These are phyloP conservation scores for Leptobrachium ailaonicum DNA, from an alignment of 2,113 vertebrate genomes.

Conservation along the genomic window DNA sequence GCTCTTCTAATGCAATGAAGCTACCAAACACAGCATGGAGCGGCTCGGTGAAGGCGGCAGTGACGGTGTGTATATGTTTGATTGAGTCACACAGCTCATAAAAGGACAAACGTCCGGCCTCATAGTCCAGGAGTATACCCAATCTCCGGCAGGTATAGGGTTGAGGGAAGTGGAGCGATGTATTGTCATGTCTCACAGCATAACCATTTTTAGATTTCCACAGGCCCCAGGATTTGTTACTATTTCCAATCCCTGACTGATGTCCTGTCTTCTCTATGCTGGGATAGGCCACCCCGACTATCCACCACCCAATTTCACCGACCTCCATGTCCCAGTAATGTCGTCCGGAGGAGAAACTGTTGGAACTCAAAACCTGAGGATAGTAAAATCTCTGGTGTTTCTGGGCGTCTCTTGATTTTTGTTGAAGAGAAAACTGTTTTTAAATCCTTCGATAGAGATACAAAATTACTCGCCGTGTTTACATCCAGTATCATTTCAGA, in stretches of 20 bases:
- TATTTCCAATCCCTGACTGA: conserved; percentile 1
- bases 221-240: conserved; percentile 12
- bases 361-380: not conserved
- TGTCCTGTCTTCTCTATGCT: not conserved
- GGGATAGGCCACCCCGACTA: conserved; percentile 5
- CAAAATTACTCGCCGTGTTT: conserved; percentile 3
- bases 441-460: not conserved
- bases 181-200: not conserved
- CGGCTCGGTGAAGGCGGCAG: conserved; percentile 16
- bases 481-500: not conserved
- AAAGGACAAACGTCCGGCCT: conserved; percentile 2
- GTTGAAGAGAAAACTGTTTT: not conserved
- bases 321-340: conserved; percentile 9
- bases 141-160: not conserved
- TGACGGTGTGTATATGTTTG: conserved; percentile 11
- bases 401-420: not conserved
- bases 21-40: conserved; percentile 3
- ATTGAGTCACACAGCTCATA: not conserved
- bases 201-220: not conserved
- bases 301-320: not conserved
- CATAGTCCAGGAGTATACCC: conserved; percentile 7
- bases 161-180: not conserved
- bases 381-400: not conserved
- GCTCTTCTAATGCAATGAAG: not conserved
- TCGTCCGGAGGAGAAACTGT: not conserved